Evolutionary conservation across 1,140 invertebrate species (phyloP), one percentile per base, ranked within the genome.

Genomic region (Orchestia grillus): DNA sequence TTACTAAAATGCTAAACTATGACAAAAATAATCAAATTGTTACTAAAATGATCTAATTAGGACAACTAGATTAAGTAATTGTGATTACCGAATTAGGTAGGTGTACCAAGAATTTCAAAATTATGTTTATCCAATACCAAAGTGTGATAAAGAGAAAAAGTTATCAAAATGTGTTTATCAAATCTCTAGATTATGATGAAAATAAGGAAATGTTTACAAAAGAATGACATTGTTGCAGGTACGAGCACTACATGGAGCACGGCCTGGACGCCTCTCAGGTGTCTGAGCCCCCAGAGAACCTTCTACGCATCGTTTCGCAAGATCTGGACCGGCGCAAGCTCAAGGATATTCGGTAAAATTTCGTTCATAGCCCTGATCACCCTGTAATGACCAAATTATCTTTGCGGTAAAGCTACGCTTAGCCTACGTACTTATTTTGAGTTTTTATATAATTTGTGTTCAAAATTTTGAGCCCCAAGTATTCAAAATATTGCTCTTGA

Each of bases 341-440:
- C n/a, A 95, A 88, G 95, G 95, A 57, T 88, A 95, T 95, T 40
- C 45, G 95, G 95, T 95, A 44, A 95, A 42, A 11, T 19, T 95
- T 91, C 41, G 1, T 19, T 42, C 41, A 42, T n/a, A n/a, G n/a
- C n/a, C n/a, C n/a, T 87, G 41, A n/a, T 6, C 87, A 87, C 8
- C n/a, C n/a, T n/a, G n/a, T n/a, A n/a, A n/a, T n/a, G n/a, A n/a
- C n/a, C n/a, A n/a, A n/a, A 42, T 90, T 42, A 19, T 42, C 36
- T 1, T 90, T 11, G 4, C 43, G 11, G n/a, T n/a, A n/a, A n/a
- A n/a, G n/a, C n/a, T n/a, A n/a, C n/a, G n/a, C n/a, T n/a, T n/a
- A n/a, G n/a, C n/a, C n/a, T n/a, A n/a, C n/a, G 40, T 77, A n/a
- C 40, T 77, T 77, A 19, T 16, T 77, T 40, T 77, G 62, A 77